Conservation (phyloP, 2,797 vertebrate species). For the Muscicapa striata region DNA sequence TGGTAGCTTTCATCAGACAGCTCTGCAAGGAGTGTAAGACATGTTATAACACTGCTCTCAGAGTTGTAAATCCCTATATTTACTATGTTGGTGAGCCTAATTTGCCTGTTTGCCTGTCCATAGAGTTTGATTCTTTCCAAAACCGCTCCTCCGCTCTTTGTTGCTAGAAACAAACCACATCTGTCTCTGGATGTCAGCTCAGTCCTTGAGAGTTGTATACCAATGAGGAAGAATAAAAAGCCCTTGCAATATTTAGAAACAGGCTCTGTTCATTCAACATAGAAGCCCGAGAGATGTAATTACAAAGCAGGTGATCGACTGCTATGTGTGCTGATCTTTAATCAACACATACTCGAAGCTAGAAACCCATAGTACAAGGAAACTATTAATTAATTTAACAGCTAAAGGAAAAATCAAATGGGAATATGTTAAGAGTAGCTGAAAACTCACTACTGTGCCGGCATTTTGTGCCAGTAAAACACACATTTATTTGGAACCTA, state of each 20-base stretch:
- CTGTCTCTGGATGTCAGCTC: not conserved
- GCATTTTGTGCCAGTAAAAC: not conserved
- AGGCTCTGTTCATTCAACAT: slow-evolving; percentile 23
- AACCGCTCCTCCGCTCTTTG: not conserved
- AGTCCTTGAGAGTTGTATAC: not conserved
- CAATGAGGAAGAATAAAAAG: not conserved
- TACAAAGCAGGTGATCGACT: slow-evolving; percentile 40
- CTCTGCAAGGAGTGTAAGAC: not conserved
- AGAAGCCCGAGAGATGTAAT: slow-evolving; percentile 31
- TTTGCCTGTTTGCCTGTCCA: not conserved
- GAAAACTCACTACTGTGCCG: not conserved
- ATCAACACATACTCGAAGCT: slow-evolving; percentile 50
- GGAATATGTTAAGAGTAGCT: not conserved
- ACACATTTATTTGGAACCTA: not conserved
- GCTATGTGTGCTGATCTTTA: slow-evolving; percentile 47
- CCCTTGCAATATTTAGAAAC: slow-evolving; percentile 36
- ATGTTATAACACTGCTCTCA: not conserved
- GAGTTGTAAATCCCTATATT: not conserved
- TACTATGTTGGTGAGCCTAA: not conserved
- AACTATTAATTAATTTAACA: slow-evolving; percentile 61
- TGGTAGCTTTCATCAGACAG: not conserved
- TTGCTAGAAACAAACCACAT: not conserved
- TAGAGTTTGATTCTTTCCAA: not conserved
- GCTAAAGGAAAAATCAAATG: slow-evolving; percentile 33
- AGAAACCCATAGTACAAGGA: slow-evolving; percentile 30